Conservation (phyloP, 1,140 invertebrate species). For the Bilobella aurantiaca region DNA sequence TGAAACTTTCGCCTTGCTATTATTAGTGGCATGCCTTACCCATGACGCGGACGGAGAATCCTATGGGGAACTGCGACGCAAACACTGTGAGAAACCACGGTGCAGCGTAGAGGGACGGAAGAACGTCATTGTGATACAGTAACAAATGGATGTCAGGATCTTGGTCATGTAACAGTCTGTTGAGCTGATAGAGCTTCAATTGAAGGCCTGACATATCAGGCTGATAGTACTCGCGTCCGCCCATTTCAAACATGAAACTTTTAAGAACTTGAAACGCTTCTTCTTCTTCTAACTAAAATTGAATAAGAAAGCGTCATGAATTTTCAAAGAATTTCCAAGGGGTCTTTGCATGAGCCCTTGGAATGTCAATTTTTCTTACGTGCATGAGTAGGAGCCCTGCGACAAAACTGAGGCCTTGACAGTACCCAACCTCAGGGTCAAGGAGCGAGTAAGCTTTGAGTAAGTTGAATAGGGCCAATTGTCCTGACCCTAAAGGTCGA, state of each 20-base stretch:
- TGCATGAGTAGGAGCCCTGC: constrained; percentile 85
- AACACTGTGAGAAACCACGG: constrained; percentile 93
- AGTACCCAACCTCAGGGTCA: constrained; percentile 89
- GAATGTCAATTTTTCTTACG: constrained; percentile 48
- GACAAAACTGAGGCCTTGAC: constrained; percentile 90
- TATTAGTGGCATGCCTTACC: constrained; percentile 53
- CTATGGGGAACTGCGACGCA: constrained; percentile 90
- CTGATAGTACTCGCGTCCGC: constrained; percentile 74
- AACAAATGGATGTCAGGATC: constrained; percentile 49
- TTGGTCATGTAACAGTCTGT: constrained; percentile 78
- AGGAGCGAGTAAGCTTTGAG: constrained; percentile 90
- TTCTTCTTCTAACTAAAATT: constrained; percentile 72
- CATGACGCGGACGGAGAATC: constrained; percentile 85
- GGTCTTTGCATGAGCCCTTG: neutral
- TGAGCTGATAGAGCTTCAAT: constrained; percentile 76
- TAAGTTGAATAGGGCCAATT: constrained; percentile 84
- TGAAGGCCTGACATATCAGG: constrained; percentile 72
- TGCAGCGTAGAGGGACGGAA: constrained; percentile 84
- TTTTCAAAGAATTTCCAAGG: neutral
- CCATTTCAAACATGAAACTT: constrained; percentile 81
- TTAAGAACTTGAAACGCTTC: constrained; percentile 75
- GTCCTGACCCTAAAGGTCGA: constrained; percentile 73
- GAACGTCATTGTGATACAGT: constrained; percentile 85
- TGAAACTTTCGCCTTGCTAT: neutral
- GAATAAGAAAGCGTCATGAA: constrained; percentile 18